Base-by-base conservation (phyloP, 2,113 vertebrate genomes). In the Verasper variegatus region DNA sequence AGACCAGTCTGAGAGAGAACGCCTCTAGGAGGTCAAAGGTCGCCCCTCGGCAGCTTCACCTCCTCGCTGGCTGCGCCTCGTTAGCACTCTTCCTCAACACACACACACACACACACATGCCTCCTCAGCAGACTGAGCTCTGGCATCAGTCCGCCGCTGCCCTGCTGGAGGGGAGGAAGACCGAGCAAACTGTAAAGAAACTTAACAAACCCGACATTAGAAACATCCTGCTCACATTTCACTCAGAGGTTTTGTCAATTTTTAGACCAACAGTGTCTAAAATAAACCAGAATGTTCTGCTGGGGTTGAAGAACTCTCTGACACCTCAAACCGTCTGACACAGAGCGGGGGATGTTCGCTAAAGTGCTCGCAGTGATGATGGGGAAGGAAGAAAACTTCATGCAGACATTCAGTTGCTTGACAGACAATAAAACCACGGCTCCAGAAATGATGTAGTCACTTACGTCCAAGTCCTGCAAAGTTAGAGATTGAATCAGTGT, bases 91-190 rank as follows among this genome's bases (percentile, higher is more conserved):
- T 75, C 85, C 70, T 88, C 71, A 42, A 18, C 77, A 64, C 62
- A 68, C 62, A 18, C 42, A 21, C 77, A 64, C 62, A 68, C 62
- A 20, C 77, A 64, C 62, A 68, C 62, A 76, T 40, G 37, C 37
- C 81, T 86, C 79, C 63, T 82, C 83, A 40, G 72, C 83, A 82
- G 83, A 72, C 72, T 2, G 83, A 68, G 82, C 80, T 42, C 86
- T 87, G 89, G 86, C 85, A 82, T 64, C 17, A 49, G 66, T 85
- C 82, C 69, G 76, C 82, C 18, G 51, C 76, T 68, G 81, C 82
- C 69, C 71, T 20, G 86, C 87, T 86, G 81, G 63, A 86, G 87
- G 87, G 86, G 73, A 83, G 60, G 74, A 83, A 86, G 78, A 60
- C 57, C 14, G 51, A 68, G 81, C 68, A 35, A 77, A 80, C 68